These are phyloP conservation scores for Felis chaus DNA, from an alignment of 2,113 vertebrate genomes.

Conservation along the genomic window DNA sequence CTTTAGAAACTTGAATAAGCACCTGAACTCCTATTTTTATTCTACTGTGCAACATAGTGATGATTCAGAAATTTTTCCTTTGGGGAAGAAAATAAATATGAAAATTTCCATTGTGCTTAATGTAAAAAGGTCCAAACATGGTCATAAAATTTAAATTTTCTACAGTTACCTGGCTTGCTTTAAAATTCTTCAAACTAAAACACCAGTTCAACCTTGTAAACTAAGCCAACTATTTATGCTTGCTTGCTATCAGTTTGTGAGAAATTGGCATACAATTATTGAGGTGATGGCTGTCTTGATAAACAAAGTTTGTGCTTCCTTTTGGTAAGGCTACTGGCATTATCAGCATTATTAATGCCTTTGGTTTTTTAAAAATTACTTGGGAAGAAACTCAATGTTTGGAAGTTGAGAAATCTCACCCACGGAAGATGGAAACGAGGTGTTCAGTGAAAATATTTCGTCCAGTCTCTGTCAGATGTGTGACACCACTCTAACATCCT, in stretches of 20 bases:
- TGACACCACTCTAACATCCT: neutral
- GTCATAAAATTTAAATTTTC: conserved; percentile 86
- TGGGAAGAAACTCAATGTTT: conserved; percentile 36
- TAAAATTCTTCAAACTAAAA: conserved; percentile 65
- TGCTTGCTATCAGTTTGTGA: neutral
- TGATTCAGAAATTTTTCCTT: conserved; percentile 73
- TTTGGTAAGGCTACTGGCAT: neutral
- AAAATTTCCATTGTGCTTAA: conserved; percentile 80
- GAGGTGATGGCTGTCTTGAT: neutral
- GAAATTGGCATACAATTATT: conserved; percentile 15
- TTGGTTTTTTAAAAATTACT: neutral
- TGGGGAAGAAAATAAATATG: conserved; percentile 75
- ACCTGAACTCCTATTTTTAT: conserved; percentile 76
- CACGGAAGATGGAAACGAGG: neutral
- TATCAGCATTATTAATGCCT: neutral
- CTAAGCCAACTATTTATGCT: neutral
- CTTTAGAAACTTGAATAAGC: conserved; percentile 76
- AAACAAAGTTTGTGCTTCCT: conserved; percentile 35
- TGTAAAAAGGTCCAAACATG: conserved; percentile 79
- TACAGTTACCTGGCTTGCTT: conserved; percentile 78
- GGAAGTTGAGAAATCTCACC: neutral
- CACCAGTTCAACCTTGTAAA: neutral
- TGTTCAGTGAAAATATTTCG: neutral
- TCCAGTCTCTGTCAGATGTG: neutral
- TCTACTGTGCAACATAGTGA: conserved; percentile 80